Base-by-base conservation (phyloP, 1,140 invertebrate genomes). In the Eumaeus atala region DNA sequence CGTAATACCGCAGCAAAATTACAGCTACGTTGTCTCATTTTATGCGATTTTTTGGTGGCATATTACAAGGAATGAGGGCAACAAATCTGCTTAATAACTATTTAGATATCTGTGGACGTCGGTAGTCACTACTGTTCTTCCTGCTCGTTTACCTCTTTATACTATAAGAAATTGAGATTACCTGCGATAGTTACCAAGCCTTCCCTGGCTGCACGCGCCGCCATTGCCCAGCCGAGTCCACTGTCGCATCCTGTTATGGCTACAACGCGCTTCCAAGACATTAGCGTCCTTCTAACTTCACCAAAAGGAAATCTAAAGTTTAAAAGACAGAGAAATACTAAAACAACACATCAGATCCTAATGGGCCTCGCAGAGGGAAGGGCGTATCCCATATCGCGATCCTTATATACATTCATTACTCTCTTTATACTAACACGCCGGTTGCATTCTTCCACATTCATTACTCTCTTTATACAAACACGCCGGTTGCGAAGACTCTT, bases 171-270 rank as follows among this genome's bases (percentile, higher is more conserved):
- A 47, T 10, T 1, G 5, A 51, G 40, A 35, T 44, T 53, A 69
- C 64, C 66, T 10, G 95, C 95, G 9, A 94, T 74, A 1, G 94
- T 93, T 8, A 85, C 78, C 21, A 92, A 88, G 0, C 92, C 93
- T 44, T 90, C 74, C 14, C 89, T 75, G 12, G 87, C 83, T 33
- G 90, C 87, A 47, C 93, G 87, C 7, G 90, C 74, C 1, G 93
- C 92, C n/a, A 93, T 68, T 1, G 91, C 91, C 81, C 91, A 94
- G 18, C 95, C 95, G n/a, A 96, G 85, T 5, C 95, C 95, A 55
- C 93, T 94, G 77, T 96, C 94, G 71, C 94, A 96, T 40, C 95
- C 95, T 16, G 93, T 95, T 54, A 95, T 91, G 4, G 94, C 85
- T 11, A 95, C 69, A 40, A 92, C 88, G 63, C 74, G 70, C 5